Evolutionary conservation across 2,797 vertebrate genomes (phyloP).

Genomic region (Rhyacichthys aspro): DNA sequence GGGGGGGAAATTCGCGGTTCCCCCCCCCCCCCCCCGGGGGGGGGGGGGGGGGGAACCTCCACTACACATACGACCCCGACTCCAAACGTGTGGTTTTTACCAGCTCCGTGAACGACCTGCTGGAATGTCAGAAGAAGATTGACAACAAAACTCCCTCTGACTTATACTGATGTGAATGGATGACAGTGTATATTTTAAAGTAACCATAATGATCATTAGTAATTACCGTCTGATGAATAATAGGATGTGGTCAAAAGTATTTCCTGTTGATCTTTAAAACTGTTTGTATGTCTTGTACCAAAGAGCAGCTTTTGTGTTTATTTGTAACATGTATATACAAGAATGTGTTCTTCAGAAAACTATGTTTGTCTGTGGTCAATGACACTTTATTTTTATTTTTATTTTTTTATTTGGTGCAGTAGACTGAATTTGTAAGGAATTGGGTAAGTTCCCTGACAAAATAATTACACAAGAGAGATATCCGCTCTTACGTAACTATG

Average conservation of each 20-base stretch:
- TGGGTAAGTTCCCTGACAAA: constrained; percentile 12
- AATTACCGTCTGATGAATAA: constrained; percentile 8
- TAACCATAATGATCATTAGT: constrained; percentile 4
- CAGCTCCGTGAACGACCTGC: constrained; percentile 43
- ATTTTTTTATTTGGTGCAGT: neutral
- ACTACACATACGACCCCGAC: constrained; percentile 53
- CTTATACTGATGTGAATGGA: constrained; percentile 1
- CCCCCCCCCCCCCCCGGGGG: too few species aligned
- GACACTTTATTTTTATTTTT: neutral
- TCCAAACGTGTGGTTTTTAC: constrained; percentile 36
- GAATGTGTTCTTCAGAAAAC: neutral
- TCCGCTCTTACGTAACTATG: constrained; percentile 15
- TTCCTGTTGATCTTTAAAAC: constrained; percentile 2
- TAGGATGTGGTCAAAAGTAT: constrained; percentile 24
- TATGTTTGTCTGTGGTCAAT: neutral
- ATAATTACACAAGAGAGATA: constrained; percentile 6
- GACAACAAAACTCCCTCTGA: constrained; percentile 17
- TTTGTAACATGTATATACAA: neutral
- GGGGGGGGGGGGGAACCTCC: too few species aligned
- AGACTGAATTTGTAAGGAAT: too few species aligned
- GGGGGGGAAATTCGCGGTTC: too few species aligned
- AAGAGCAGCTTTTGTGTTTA: neutral
- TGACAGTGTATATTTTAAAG: constrained; percentile 1
- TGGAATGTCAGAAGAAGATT: constrained; percentile 47
- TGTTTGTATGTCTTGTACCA: constrained; percentile 21